Evolutionary conservation across 2,888 invertebrate genomes (phyloP).

Genomic region (Caenorhabditis sp.): DNA sequence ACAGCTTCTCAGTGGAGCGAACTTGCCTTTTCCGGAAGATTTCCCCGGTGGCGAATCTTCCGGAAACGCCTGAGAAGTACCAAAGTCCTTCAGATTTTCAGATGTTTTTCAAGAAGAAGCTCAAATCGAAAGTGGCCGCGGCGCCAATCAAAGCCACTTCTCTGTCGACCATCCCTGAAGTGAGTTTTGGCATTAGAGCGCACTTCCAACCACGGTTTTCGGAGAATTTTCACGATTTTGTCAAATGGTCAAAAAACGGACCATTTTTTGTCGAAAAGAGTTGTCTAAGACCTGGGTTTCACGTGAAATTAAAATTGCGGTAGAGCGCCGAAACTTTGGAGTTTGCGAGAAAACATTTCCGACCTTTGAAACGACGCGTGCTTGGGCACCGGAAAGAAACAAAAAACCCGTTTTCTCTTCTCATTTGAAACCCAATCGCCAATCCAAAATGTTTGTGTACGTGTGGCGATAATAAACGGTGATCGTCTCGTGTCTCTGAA

Average conservation of each 20-base stretch:
- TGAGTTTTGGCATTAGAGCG: too few relatives aligned
- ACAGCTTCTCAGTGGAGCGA: neutral
- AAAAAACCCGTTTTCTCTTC: conserved; percentile 24
- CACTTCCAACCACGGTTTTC: too few relatives aligned
- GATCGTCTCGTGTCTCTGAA: neutral
- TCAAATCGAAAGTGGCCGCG: conserved; percentile 22
- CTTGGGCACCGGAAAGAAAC: conserved; percentile 15
- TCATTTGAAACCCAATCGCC: conserved; percentile 36
- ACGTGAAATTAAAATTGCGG: too few relatives aligned
- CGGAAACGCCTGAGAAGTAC: too few relatives aligned
- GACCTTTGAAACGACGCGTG: too few relatives aligned
- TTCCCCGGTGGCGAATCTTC: too few relatives aligned
- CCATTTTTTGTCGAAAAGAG: too few relatives aligned
- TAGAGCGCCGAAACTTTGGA: neutral
- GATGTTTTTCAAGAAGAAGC: conserved; percentile 48
- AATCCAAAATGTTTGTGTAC: conserved; percentile 41
- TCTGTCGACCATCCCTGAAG: conserved; percentile 44
- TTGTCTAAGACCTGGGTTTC: too few relatives aligned
- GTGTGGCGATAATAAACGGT: conserved; percentile 46
- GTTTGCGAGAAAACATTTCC: neutral
- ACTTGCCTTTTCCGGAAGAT: neutral
- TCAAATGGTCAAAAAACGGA: too few relatives aligned
- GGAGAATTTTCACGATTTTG: too few relatives aligned
- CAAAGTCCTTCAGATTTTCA: conserved; percentile 41
- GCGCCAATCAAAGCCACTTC: conserved; percentile 37